phyloP scores from a whole-genome alignment of 2,113 vertebrate genomes.

The Centropus unirufus region DNA sequence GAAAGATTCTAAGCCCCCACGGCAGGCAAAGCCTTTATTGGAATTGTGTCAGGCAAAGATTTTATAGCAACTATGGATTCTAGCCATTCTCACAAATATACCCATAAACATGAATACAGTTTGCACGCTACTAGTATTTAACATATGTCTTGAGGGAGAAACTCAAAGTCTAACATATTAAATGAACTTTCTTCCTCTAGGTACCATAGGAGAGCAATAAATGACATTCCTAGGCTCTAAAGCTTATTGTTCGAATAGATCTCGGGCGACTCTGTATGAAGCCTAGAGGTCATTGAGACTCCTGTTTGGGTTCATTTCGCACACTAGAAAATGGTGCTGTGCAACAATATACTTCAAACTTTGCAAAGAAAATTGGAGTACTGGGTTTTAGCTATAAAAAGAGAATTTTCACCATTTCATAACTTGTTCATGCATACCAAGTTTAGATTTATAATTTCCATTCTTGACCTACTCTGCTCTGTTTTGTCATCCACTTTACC shows the following conservation, averaged over 20 bases:
- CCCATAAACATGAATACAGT: neutral
- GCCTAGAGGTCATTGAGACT: neutral
- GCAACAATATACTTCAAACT: neutral
- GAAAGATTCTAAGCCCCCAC: neutral
- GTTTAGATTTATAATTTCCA: neutral
- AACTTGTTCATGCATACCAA: neutral
- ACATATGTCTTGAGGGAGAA: neutral
- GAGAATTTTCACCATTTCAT: neutral
- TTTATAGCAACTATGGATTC: neutral
- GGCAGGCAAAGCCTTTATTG: neutral
- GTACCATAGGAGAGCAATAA: neutral
- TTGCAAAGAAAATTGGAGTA: neutral
- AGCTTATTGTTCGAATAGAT: neutral
- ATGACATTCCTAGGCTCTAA: neutral
- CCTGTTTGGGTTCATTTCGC: neutral
- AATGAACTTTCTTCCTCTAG: neutral
- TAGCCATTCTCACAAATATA: neutral
- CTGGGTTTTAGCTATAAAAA: neutral
- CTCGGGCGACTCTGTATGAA: neutral
- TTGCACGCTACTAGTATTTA: neutral
- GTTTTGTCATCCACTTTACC: neutral
- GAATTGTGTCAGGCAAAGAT: neutral
- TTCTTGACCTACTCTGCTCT: neutral
- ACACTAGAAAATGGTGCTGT: neutral
- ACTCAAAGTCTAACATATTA: neutral